Evolutionary conservation across 2,888 invertebrate genomes (phyloP).

Genomic region (Kuschelorhynchus macadamiae): DNA sequence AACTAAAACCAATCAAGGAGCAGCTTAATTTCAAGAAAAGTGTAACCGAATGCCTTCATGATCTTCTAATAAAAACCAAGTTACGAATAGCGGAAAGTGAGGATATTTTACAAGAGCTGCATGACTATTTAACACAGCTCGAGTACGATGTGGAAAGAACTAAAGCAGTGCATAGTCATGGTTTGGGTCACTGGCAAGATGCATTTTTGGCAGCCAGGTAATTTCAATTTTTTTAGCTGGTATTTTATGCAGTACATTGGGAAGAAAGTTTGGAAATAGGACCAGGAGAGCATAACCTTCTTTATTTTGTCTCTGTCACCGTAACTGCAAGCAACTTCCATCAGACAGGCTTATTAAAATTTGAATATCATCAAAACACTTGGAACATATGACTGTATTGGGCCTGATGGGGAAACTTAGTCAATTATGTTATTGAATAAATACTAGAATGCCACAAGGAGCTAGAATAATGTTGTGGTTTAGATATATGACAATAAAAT

Average conservation of each 20-base stretch:
- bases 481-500: too few relatives aligned
- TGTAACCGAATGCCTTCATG: constrained; percentile 52
- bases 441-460: too few relatives aligned
- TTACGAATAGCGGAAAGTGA: constrained; percentile 53
- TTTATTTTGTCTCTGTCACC: too few relatives aligned
- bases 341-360: too few relatives aligned
- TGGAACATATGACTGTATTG: too few relatives aligned
- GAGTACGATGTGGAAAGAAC: constrained; percentile 49
- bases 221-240: not conserved
- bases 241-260: not conserved
- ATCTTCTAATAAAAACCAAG: constrained; percentile 50
- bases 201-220: constrained; percentile 51
- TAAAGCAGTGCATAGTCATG: constrained; percentile 27
- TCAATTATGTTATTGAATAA: too few relatives aligned
- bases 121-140: constrained; percentile 40
- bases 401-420: too few relatives aligned
- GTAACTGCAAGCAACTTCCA: too few relatives aligned
- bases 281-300: too few relatives aligned
- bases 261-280: not conserved
- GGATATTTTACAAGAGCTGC: constrained; percentile 47
- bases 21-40: constrained; percentile 50
- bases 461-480: too few relatives aligned
- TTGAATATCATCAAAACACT: too few relatives aligned
- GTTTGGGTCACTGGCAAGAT: constrained; percentile 51
- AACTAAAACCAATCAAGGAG: constrained; percentile 52